Base-by-base conservation (phyloP, 2,888 invertebrate genomes). In the Pachydiplax longipennis region DNA sequence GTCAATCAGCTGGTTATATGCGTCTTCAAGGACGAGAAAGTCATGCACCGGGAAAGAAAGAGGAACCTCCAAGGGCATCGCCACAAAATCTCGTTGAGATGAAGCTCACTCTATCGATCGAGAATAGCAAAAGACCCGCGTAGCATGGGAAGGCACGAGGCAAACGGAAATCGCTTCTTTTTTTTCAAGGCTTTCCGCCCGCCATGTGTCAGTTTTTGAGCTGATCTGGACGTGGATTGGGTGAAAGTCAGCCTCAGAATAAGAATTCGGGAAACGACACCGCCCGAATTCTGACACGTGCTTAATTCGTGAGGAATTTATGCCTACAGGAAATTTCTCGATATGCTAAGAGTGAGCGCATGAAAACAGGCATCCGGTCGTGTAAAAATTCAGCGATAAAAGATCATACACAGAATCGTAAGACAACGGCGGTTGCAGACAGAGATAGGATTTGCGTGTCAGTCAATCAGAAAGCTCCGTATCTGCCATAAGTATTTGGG, bases 1-100 rank as follows among this genome's bases (percentile, higher is more conserved):
- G 87, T 87, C 87, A 87, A 87, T 87, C 87, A 87, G 87, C 87
- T 87, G 83, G 83, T 35, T 83, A 83, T 83, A 83, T 58, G 87
- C 87, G 87, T 87, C 87, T 87, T 87, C 87, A 87, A 87, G 87
- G 87, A 87, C 87, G 87, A 61, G 87, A 61, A 61, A 87, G 87
- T 65, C 87, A 87, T 87, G 87, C 87, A 87, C 87, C 61, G 61
- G 61, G 87, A 61, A 61, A 87, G 61, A 37, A 37, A 65, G 61
- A 37, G 61, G 37, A 37, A 37, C 87, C 61, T 61, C 61, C 87
- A 87, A 87, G 87, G 87, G 87, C 87, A 87, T 87, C 87, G 61
- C 87, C 8, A 31, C 65, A 65, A 65, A 65, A 65, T 65, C 65
- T 65, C 65, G 1, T 83, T 35, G 83, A 53, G 58, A 83, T 53